Percentiles rank a stretch among this genome's conserved stretches.
Evolutionary conservation across 2,113 vertebrate genomes (phyloP).

Genomic region (Natator depressus): DNA sequence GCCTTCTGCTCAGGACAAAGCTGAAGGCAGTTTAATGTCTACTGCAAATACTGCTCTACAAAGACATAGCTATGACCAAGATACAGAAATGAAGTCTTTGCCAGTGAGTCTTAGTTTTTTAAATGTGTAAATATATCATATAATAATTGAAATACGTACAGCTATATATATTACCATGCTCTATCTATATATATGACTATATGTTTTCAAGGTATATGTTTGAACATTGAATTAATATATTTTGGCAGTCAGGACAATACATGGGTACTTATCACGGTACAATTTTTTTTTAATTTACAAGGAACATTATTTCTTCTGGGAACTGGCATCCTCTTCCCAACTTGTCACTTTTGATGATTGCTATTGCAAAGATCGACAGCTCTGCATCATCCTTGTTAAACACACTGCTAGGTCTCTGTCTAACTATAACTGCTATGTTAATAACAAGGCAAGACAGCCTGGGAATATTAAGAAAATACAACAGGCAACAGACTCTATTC

Average conservation of each 20-base stretch:
- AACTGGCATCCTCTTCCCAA: background rate
- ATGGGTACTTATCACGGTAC: accelerated
- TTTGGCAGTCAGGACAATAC: background rate
- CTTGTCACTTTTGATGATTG: background rate
- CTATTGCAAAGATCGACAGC: background rate
- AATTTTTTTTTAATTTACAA: background rate
- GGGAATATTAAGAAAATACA: background rate
- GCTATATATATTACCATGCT: background rate
- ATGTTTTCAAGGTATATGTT: background rate
- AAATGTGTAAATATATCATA: accelerated
- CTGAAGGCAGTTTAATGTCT: background rate
- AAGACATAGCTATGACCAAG: conserved; percentile 10
- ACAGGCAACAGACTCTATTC: background rate
- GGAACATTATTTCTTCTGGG: background rate
- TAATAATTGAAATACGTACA: background rate
- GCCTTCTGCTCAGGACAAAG: background rate
- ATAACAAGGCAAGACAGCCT: background rate
- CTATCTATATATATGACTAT: no score
- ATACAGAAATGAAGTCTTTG: conserved; percentile 3
- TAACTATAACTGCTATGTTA: background rate
- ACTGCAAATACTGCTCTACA: background rate
- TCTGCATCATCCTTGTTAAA: background rate
- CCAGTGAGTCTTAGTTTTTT: background rate
- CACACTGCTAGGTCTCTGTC: background rate
- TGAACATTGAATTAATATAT: background rate